These are phyloP conservation scores for Mastomys natalensis DNA, from an alignment of 2,113 vertebrate species.

Conservation along the genomic window DNA sequence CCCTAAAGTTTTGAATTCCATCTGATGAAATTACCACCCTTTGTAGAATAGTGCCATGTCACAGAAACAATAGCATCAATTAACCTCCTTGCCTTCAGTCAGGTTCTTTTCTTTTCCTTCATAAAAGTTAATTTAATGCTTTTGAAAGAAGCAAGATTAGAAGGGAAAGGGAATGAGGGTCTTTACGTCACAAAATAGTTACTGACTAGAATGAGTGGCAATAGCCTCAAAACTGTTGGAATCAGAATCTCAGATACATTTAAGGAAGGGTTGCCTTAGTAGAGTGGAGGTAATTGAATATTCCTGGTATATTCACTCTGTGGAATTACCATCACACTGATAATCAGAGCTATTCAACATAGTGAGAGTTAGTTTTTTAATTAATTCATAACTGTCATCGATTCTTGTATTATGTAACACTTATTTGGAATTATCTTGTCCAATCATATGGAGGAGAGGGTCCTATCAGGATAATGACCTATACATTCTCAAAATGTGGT, in stretches of 20 bases:
- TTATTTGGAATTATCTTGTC: neutral
- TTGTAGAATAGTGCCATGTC: conserved; percentile 53
- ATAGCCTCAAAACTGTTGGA: conserved; percentile 61
- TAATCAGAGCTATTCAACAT: conserved; percentile 75
- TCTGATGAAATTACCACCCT: conserved; percentile 81
- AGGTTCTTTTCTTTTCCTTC: conserved; percentile 77
- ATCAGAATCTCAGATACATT: conserved; percentile 57
- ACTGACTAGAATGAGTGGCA: conserved; percentile 58
- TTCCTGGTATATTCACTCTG: conserved; percentile 32
- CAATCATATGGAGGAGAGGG: neutral
- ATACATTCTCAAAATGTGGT: conserved; percentile 40
- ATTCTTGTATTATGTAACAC: neutral
- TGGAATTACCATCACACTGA: neutral
- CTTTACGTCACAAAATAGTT: conserved; percentile 72
- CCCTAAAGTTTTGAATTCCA: conserved; percentile 81
- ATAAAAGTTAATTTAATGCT: conserved; percentile 82
- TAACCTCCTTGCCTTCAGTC: conserved; percentile 78
- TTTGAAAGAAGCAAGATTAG: conserved; percentile 79
- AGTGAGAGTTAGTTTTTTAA: conserved; percentile 56
- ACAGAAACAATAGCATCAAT: conserved; percentile 82
- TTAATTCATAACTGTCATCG: neutral
- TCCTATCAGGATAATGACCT: neutral
- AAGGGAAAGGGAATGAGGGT: conserved; percentile 66
- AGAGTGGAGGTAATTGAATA: conserved; percentile 49
- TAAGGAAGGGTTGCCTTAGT: conserved; percentile 11